Base-by-base conservation (phyloP, 1,140 invertebrate species). In the Philopotamus ludificatus region DNA sequence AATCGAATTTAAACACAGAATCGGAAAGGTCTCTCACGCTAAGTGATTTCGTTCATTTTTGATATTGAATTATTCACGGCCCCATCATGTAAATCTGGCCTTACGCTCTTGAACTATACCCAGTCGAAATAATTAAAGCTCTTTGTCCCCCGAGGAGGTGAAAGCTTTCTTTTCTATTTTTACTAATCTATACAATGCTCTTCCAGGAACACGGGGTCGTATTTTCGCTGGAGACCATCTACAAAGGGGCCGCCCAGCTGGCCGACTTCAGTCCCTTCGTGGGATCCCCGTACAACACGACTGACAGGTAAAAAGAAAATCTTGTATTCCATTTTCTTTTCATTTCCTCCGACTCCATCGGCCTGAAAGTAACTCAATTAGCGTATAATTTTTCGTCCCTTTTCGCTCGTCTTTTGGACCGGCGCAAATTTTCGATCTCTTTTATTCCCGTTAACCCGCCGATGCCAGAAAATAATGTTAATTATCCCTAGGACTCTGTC, bases 181-280 rank as follows among this genome's bases (percentile, higher is more conserved):
- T 55, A 41, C 8, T 45, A 42, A 47, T 60, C 23, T 47, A 42
- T 60, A 9, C 44, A 16, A 47, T 60, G 21, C 22, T 73, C 79
- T 79, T 70, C n/a, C 77, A 81, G 79, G 79, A 75, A 54, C 76
- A 76, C 68, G 79, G 78, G 57, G 71, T 81, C 70, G 79, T 80
- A 66, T 74, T 81, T 67, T 79, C 79, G 9, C 73, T 80, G 62
- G 79, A 80, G 66, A 80, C 79, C 15, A 79, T 81, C 69, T 81
- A 81, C 67, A 74, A 75, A 70, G 79, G 79, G 16, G 79, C 78
- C 0, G 68, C 77, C 57, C 76, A 78, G 41, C 62, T 81, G 50
- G 76, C 78, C 3, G 77, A 76, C 1, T 73, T 80, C 61, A 80
- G 78, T 61, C 76, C 76, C 41, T 79, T 79, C 70, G 74, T 71